Evolutionary conservation across 2,888 invertebrate species (phyloP), one percentile per base, ranked within the genome.

Genomic region (Coelopa pilipes): DNA sequence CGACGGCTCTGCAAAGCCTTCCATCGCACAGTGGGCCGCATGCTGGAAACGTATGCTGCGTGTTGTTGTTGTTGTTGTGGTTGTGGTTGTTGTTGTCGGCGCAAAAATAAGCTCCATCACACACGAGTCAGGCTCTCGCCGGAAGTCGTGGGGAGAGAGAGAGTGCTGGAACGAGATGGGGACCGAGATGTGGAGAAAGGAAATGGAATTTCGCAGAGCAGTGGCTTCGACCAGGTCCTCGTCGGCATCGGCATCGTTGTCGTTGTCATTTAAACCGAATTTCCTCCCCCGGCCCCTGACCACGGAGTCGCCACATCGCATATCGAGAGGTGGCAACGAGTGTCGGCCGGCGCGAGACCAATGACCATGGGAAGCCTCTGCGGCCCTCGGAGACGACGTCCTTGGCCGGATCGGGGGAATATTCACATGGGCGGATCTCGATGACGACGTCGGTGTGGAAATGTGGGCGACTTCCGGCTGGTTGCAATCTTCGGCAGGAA

Each of bases 401-500:
- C 34, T 34, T 34, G 34, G 34, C 4, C 34, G 34, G 34, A 34
- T 2, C 7, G 7, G 2, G 34, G 34, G 34, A 34, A 34, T 34
- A 34, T 34, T 34, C 34, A 34, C 34, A 34, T 34, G 34, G 34
- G 34, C 7, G 34, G 34, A 34, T 7, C 34, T 34, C 34, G 34
- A 34, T 34, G 34, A 34, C 34, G 34, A 34, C 7, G 34, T 34
- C 34, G 34, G 7, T 62, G 24, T 62, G 34, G 24, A 62, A 45
- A 62, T 62, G 62, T 34, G n/a, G 17, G 34, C 17, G 19, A 53
- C 63, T 34, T 70, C 70, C 70, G 62, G 70, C 62, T 53, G 62
- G 70, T 24, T 62, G 62, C 53, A 70, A 62, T 70, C 45, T 63
- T 45, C 17, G 24, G 45, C 13, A 49, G 70, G 70, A 70, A 70